Evolutionary conservation across 2,113 vertebrate species (phyloP).

Genomic region (Struthidea cinerea): DNA sequence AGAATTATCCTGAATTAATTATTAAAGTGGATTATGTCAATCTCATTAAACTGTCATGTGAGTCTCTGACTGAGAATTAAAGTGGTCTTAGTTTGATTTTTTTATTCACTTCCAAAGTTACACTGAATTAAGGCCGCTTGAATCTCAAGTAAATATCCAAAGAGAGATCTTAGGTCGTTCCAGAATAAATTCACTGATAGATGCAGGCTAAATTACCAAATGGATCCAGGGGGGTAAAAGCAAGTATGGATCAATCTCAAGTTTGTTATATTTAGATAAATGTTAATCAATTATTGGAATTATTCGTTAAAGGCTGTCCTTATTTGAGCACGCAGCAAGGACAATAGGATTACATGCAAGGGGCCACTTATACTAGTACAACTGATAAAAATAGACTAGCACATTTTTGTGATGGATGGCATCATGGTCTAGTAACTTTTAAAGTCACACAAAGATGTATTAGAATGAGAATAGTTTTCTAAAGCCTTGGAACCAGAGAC

Average conservation of each 20-base stretch:
- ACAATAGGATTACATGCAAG: not conserved
- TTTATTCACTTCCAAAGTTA: not conserved
- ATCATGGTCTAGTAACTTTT: not conserved
- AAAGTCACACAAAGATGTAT: not conserved
- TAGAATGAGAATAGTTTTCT: not conserved
- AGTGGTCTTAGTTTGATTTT: not conserved
- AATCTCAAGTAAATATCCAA: not conserved
- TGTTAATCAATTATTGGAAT: not conserved
- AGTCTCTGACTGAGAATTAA: not conserved
- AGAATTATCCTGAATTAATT: not conserved
- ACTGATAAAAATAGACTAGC: not conserved
- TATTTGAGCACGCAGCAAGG: not conserved
- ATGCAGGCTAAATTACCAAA: not conserved
- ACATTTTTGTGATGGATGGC: not conserved
- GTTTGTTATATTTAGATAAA: not conserved
- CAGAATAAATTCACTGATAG: not conserved
- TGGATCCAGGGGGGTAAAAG: not conserved
- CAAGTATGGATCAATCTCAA: not conserved
- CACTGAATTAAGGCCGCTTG: not conserved
- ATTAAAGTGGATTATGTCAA: slow-evolving; percentile 15
- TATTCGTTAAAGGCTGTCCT: not conserved
- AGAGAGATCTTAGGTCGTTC: not conserved
- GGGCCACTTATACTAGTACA: not conserved
- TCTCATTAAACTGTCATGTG: not conserved
- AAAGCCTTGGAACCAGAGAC: not conserved